Percentiles rank a stretch among this genome's conserved stretches.
Evolutionary conservation across 2,888 invertebrate genomes (phyloP).

Genomic region (Dioctria linearis): DNA sequence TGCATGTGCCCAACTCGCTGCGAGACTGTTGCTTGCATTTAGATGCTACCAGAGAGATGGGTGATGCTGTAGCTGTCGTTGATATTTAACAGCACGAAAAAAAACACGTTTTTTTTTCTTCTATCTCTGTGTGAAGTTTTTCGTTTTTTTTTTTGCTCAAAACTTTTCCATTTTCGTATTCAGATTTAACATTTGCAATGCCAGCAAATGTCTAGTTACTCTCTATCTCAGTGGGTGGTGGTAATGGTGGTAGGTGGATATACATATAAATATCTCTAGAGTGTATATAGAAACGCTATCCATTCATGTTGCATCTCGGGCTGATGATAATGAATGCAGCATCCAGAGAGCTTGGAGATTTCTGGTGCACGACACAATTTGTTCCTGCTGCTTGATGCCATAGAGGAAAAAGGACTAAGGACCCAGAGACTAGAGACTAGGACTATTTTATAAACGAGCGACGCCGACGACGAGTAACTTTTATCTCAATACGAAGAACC

Average conservation of each 20-base stretch:
- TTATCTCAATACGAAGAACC: constrained; percentile 18
- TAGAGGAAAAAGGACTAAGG: too few species aligned
- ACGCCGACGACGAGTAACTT: constrained; percentile 13
- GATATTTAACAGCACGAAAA: constrained; percentile 28
- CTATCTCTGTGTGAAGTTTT: constrained; percentile 13
- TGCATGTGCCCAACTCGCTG: constrained; percentile 48
- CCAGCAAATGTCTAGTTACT: constrained; percentile 28
- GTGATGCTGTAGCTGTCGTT: constrained; percentile 32
- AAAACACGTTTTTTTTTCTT: neutral
- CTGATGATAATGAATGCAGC: constrained; percentile 44
- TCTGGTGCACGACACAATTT: constrained; percentile 45
- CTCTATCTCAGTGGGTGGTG: constrained; percentile 40
- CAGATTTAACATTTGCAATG: constrained; percentile 37
- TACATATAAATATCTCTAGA: too few species aligned
- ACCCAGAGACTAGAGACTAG: neutral
- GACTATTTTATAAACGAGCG: neutral
- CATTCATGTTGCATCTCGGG: constrained; percentile 39
- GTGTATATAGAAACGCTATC: neutral
- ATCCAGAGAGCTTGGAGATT: constrained; percentile 26
- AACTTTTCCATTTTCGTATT: constrained; percentile 40
- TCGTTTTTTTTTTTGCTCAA: constrained; percentile 18
- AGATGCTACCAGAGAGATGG: constrained; percentile 44
- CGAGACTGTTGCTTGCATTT: constrained; percentile 53
- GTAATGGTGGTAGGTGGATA: neutral
- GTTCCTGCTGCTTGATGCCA: constrained; percentile 8